Conservation (phyloP, 2,113 vertebrate genomes). For the Zapornia atra region DNA sequence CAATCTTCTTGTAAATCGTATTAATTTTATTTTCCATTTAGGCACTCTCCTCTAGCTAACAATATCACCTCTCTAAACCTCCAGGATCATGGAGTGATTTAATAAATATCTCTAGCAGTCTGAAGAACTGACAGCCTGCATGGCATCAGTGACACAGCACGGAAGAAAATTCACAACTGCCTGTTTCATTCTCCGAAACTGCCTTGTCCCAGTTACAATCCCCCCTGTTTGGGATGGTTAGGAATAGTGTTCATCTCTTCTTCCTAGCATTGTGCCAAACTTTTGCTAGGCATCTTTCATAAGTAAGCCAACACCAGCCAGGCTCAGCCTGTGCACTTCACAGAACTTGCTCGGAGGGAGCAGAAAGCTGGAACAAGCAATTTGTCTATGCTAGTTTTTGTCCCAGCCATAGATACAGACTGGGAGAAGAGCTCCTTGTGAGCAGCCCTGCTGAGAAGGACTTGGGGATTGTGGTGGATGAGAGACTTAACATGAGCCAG, state of each 20-base stretch:
- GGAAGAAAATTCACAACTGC: conserved; percentile 8
- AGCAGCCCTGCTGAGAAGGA: too few species aligned
- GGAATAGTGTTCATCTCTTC: not conserved
- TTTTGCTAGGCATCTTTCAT: not conserved
- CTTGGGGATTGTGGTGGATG: too few species aligned
- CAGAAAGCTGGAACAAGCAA: not conserved
- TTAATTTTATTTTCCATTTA: conserved; percentile 81
- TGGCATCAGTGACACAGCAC: conserved; percentile 18
- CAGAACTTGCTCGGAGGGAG: not conserved
- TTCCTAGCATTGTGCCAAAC: not conserved
- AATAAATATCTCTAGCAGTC: conserved; percentile 78
- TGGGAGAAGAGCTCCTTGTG: too few species aligned
- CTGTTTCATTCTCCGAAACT: conserved; percentile 6
- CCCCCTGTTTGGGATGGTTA: not conserved
- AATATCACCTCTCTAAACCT: conserved; percentile 73
- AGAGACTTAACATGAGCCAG: too few species aligned
- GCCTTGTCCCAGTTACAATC: not conserved
- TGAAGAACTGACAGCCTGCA: conserved; percentile 72
- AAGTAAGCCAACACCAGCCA: not conserved
- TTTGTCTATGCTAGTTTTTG: not conserved
- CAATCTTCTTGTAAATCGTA: conserved; percentile 78
- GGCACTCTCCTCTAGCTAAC: conserved; percentile 66
- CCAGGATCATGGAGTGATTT: conserved; percentile 73
- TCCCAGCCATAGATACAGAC: too few species aligned
- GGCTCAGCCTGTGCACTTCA: not conserved